phyloP scores from a whole-genome alignment of 2,797 vertebrate species.

The Schizopygopsis pylzovi region DNA sequence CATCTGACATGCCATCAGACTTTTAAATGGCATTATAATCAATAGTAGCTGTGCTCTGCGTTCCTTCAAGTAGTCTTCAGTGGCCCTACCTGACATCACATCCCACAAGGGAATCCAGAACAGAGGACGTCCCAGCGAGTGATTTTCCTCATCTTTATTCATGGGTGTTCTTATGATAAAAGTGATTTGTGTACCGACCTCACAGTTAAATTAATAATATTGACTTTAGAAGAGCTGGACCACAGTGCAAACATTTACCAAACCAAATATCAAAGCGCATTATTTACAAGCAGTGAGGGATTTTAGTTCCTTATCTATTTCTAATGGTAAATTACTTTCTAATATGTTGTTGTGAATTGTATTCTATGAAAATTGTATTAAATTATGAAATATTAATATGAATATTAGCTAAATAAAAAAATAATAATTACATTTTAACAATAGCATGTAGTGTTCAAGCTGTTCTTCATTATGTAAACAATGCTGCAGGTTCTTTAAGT shows the following conservation, averaged over 20 bases:
- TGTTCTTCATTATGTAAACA: no score
- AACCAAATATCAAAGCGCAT: constrained; percentile 33
- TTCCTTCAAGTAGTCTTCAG: constrained; percentile 35
- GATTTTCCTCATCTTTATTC: constrained; percentile 57
- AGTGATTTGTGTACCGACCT: constrained; percentile 43
- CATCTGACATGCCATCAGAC: constrained; percentile 48
- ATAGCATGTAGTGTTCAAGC: background rate
- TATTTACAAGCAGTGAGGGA: background rate
- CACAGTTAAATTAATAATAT: constrained; percentile 53
- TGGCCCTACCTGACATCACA: constrained; percentile 26
- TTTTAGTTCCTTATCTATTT: constrained; percentile 16
- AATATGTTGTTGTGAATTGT: background rate
- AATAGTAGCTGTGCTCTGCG: constrained; percentile 17
- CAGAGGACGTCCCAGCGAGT: background rate
- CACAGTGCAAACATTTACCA: constrained; percentile 50
- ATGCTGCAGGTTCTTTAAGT: no score
- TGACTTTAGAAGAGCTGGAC: constrained; percentile 50
- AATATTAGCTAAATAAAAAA: background rate
- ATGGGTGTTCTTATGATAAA: constrained; percentile 51
- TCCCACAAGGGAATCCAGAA: constrained; percentile 8
- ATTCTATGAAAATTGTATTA: background rate
- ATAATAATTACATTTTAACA: background rate
- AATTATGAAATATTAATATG: background rate
- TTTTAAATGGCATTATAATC: constrained; percentile 55
- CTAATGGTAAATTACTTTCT: constrained; percentile 9